These are phyloP conservation scores for Zonotrichia albicollis DNA, from an alignment of 2,797 vertebrate genomes.

Conservation along the genomic window DNA sequence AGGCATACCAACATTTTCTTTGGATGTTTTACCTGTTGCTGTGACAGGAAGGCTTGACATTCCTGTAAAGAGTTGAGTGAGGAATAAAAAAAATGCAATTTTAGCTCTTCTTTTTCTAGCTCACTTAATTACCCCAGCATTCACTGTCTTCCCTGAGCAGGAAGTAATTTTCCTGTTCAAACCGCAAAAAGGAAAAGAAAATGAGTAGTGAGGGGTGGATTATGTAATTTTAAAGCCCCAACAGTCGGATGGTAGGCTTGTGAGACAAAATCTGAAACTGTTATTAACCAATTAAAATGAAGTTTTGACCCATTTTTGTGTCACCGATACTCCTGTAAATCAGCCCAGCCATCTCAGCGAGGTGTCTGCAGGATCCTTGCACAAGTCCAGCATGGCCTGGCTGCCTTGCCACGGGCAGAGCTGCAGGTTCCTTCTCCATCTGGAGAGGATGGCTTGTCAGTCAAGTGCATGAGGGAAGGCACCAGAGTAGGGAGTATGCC, in stretches of 20 bases:
- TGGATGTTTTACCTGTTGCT: conserved; percentile 2
- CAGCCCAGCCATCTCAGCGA: background rate
- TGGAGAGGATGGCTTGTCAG: background rate
- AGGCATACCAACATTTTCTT: background rate
- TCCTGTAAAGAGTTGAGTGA: conserved; percentile 15
- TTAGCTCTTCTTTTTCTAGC: conserved; percentile 15
- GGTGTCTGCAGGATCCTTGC: background rate
- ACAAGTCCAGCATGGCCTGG: background rate
- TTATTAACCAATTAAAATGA: background rate
- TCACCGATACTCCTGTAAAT: background rate
- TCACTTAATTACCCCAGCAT: background rate
- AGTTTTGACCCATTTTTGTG: background rate
- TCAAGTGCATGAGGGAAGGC: background rate
- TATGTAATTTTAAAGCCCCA: background rate
- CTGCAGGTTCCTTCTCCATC: background rate
- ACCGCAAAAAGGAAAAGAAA: background rate
- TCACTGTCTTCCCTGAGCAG: background rate
- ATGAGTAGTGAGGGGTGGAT: background rate
- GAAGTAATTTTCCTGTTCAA: conserved; percentile 25
- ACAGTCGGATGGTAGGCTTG: background rate
- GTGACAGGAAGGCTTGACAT: background rate
- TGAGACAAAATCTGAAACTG: background rate
- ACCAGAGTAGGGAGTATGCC: background rate
- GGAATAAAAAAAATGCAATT: background rate
- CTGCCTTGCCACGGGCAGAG: background rate